Evolutionary conservation across 2,888 invertebrate species (phyloP).

Genomic region (Halictus ligatus): DNA sequence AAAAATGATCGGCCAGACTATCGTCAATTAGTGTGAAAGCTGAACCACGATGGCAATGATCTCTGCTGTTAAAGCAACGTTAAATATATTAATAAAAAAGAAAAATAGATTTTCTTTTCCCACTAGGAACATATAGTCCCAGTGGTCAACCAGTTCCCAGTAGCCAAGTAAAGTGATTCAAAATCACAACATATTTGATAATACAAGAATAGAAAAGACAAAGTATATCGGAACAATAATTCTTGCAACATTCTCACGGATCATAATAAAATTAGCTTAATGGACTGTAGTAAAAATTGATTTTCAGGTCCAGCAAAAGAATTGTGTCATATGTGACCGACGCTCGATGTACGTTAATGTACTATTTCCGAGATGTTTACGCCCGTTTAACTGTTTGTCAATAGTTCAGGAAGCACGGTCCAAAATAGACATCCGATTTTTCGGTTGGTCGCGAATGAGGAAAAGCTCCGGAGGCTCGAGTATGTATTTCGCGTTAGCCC

Average conservation of each 20-base stretch:
- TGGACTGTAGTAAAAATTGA: not conserved
- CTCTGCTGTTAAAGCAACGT: too few species aligned
- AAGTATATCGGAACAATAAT: not conserved
- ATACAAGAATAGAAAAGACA: not conserved
- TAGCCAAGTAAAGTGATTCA: too few species aligned
- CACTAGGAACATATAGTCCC: too few species aligned
- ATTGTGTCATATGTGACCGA: not conserved
- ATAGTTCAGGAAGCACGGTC: not conserved
- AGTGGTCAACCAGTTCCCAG: too few species aligned
- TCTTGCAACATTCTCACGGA: not conserved
- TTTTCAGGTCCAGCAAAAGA: not conserved
- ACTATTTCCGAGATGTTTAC: not conserved
- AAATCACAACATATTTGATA: too few species aligned
- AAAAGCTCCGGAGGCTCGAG: not conserved
- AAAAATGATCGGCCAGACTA: too few species aligned
- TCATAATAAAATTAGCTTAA: too few species aligned
- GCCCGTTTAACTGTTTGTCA: not conserved
- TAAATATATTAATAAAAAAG: too few species aligned
- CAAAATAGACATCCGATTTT: not conserved
- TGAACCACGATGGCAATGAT: too few species aligned
- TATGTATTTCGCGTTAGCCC: slow-evolving; percentile 42
- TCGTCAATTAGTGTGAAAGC: too few species aligned
- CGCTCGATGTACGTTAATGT: too few species aligned
- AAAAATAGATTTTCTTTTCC: too few species aligned
- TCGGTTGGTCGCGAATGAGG: not conserved